Evolutionary conservation across 1,140 invertebrate species (phyloP), one percentile per base, ranked within the genome.

Genomic region (Drosophila willistoni): DNA sequence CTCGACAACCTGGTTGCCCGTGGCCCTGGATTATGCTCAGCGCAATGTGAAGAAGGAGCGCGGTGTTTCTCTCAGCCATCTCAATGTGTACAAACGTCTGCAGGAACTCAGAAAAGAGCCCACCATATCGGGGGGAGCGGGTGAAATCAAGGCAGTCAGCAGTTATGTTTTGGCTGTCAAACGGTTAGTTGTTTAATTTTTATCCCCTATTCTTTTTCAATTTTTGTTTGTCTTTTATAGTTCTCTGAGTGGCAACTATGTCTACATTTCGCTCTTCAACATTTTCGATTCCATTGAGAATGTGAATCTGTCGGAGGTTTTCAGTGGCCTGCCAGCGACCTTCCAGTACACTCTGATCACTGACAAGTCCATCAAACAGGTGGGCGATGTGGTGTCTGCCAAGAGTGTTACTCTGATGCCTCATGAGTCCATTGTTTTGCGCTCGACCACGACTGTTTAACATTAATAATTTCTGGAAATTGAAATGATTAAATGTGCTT

Each of bases 1-100:
- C 6, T 68, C 55, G 0, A 92, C 68, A 25, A 94, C 95, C 1
- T 96, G 95, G 95, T 67, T 96, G 59, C 95, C 95, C 0, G 93
- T 96, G 0, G 93, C 94, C 33, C 39, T 84, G 0, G 94, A 95
- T 73, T 96, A 95, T 69, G 56, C 42, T 29, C 77, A 84, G 5
- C 70, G 67, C 22, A 96, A 96, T 87, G 81, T 90, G 14, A 85
- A 89, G 51, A 70, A 25, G 19, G 71, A 91, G 54, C 81, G 71
- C 0, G 77, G 77, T 0, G 71, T 64, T 25, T 51, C 83, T 2
- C 54, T 90, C 7, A 91, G 91, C 42, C 83, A 91, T 64, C 57
- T 91, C 13, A 91, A 89, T 36, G 67, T 92, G 9, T 92, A 69
- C 71, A 91, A 91, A 63, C 64, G 79, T 0, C 68, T 92, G 54